Base-by-base conservation (phyloP, 2,888 invertebrate genomes). In the Volucella inflata region DNA sequence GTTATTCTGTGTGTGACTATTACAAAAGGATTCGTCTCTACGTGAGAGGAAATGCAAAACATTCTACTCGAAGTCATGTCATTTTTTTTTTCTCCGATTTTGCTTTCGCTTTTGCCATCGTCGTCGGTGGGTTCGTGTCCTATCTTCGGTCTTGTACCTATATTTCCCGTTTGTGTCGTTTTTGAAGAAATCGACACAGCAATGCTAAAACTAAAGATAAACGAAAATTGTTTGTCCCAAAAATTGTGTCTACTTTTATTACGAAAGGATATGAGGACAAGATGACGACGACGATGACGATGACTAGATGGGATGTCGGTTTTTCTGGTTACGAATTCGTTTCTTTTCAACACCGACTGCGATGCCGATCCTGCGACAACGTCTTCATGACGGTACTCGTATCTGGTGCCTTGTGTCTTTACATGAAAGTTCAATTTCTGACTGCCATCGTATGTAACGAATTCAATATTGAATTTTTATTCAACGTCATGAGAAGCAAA, bases 31-130 rank as follows among this genome's bases (percentile, higher is more conserved):
- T 84, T 79, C 75, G 40, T 53, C 57, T 46, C 71, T 84, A 84
- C 84, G 84, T 84, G 84, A 84, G 79, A 76, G 67, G 84, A 84
- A 84, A 84, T 80, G 79, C 80, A 80, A 84, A 80, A 48, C 42
- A 40, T 60, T 71, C 40, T 16, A 36, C 17, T 30, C 0, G 30
- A 30, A 30, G 6, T 30, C 6, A 6, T 30, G 6, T 30, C 30
- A 48, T 0, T 14, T 55, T 68, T 59, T 38, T 8, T 16, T 14
- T 8, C 16, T 68, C 16, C 48, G 8, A n/a, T 38, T 57, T 30
- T 42, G 17, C 44, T 36, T 21, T 10, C 8, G 30, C 21, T 14
- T 11, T 4, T 59, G 16, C 38, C 50, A 40, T 40, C 51, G 12
- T 11, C 10, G 11, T n/a, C 53, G 17, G 9, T 8, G 21, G 0